Conservation (phyloP, 2,888 invertebrate genomes). For the Autographa pulchrina region DNA sequence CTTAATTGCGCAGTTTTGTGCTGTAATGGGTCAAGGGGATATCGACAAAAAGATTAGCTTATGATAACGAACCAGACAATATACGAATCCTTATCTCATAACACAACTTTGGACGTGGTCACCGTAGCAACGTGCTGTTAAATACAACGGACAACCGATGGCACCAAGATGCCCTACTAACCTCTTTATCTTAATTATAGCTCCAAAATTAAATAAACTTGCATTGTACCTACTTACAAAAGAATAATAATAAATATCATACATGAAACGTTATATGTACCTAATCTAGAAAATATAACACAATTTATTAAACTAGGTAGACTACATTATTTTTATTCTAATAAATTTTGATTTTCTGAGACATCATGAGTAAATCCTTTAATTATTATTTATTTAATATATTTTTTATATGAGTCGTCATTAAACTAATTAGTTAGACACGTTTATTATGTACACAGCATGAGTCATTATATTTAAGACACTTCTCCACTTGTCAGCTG, state of each 20-base stretch:
- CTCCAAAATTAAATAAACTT: slow-evolving; percentile 19
- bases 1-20: slow-evolving; percentile 74
- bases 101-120: slow-evolving; percentile 55
- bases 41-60: slow-evolving; percentile 66
- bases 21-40: slow-evolving; percentile 79
- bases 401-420: not conserved
- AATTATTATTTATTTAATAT: not conserved
- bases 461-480: slow-evolving; percentile 1
- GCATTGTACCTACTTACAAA: slow-evolving; percentile 16
- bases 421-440: not conserved
- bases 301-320: not conserved
- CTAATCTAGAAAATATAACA: not conserved
- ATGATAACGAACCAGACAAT: slow-evolving; percentile 68
- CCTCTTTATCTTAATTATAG: slow-evolving; percentile 70
- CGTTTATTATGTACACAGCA: slow-evolving; percentile 4
- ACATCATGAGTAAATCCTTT: not conserved
- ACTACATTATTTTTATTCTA: not conserved
- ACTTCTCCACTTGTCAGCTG: not conserved
- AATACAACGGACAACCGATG: slow-evolving; percentile 47
- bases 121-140: slow-evolving; percentile 47
- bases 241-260: too few species aligned
- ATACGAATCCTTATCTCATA: slow-evolving; percentile 65
- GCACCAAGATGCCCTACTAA: slow-evolving; percentile 74
- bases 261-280: not conserved
- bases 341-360: not conserved